These are phyloP conservation scores for Mycalesis mineus DNA, from an alignment of 2,888 invertebrate species.

Conservation along the genomic window DNA sequence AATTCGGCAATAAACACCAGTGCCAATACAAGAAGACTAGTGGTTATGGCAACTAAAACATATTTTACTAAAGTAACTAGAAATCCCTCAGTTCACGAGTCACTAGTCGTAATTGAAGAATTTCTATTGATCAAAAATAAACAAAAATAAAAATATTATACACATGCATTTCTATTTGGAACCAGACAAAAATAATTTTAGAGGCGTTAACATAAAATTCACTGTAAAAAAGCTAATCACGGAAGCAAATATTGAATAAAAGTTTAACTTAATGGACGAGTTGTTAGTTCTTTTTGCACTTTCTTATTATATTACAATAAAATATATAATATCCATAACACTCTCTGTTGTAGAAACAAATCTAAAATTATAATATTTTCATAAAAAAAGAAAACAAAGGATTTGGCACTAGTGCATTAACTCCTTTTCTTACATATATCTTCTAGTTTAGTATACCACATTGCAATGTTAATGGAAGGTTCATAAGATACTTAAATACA, in stretches of 20 bases:
- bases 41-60: slow-evolving; percentile 70
- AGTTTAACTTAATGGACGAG: slow-evolving; percentile 25
- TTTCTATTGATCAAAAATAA: slow-evolving; percentile 41
- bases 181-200: slow-evolving; percentile 49
- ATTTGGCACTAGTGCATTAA: slow-evolving; percentile 67
- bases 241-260: slow-evolving; percentile 55
- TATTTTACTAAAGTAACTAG: slow-evolving; percentile 49
- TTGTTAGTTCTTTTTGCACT: slow-evolving; percentile 28
- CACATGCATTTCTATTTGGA: slow-evolving; percentile 64
- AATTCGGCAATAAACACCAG: slow-evolving; percentile 60
- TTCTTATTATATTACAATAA: slow-evolving; percentile 32
- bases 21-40: slow-evolving; percentile 76
- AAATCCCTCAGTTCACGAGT: slow-evolving; percentile 44
- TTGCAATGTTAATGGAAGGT: slow-evolving; percentile 44
- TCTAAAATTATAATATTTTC: slow-evolving; percentile 24
- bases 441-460: slow-evolving; percentile 59
- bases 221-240: slow-evolving; percentile 59
- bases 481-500: slow-evolving; percentile 51
- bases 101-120: slow-evolving; percentile 41
- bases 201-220: slow-evolving; percentile 49
- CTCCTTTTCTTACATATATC: slow-evolving; percentile 29
- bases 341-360: slow-evolving; percentile 47
- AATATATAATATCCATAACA: slow-evolving; percentile 63
- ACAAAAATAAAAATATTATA: slow-evolving; percentile 51
- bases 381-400: slow-evolving; percentile 16